These are phyloP conservation scores for Aplocera efformata DNA, from an alignment of 2,888 invertebrate genomes.

Conservation along the genomic window DNA sequence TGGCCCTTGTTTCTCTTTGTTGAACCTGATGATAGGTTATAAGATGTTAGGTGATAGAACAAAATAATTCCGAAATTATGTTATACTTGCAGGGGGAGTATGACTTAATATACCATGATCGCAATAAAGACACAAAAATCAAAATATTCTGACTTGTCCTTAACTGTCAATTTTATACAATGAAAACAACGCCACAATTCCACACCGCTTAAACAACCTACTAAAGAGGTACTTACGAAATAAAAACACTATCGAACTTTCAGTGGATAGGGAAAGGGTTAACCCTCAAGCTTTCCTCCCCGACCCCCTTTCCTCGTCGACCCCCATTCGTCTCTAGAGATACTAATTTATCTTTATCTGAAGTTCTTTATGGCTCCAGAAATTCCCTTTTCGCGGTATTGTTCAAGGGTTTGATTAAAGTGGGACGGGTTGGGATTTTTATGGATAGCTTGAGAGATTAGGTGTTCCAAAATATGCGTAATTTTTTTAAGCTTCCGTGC, in stretches of 20 bases:
- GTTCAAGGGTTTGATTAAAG: conserved; percentile 56
- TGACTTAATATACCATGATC: too few relatives aligned
- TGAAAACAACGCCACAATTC: not conserved
- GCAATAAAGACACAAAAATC: too few relatives aligned
- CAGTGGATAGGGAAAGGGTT: conserved; percentile 67
- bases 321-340: conserved; percentile 70
- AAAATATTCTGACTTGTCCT: too few relatives aligned
- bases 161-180: not conserved
- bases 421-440: conserved; percentile 34
- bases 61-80: too few relatives aligned
- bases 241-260: conserved; percentile 60
- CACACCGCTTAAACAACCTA: conserved; percentile 1
- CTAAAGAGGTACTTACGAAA: conserved; percentile 26
- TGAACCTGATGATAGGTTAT: too few relatives aligned
- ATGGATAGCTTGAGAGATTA: conserved; percentile 2
- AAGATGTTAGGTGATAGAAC: too few relatives aligned
- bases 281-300: conserved; percentile 65
- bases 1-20: too few relatives aligned
- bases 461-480: not conserved
- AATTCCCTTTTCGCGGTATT: conserved; percentile 61
- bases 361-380: conserved; percentile 61
- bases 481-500: too few relatives aligned
- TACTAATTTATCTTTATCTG: conserved; percentile 73
- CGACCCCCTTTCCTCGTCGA: conserved; percentile 46
- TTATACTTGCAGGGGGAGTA: too few relatives aligned